Conservation (phyloP, 1,140 invertebrate genomes). For the Drosophila malerkotliana region DNA sequence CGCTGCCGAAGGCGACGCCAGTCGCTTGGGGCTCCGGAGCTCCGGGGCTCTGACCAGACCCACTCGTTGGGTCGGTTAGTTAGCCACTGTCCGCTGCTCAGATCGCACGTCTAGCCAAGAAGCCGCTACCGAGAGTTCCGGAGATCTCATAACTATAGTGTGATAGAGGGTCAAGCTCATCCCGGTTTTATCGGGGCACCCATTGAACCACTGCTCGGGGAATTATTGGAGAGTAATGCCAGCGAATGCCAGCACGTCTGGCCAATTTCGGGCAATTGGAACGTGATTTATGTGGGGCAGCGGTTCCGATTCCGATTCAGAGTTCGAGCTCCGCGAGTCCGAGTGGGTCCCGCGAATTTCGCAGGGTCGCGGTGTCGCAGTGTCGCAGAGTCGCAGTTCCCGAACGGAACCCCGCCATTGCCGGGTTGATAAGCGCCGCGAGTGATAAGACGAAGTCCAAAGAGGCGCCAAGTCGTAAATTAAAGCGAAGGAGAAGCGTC, state of each 20-base stretch:
- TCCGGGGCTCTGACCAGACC: conserved; percentile 24
- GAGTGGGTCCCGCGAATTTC: conserved; percentile 14
- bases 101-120: conserved; percentile 57
- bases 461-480: conserved; percentile 67
- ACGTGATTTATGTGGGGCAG: conserved; percentile 73
- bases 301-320: conserved; percentile 26
- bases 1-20: conserved; percentile 27
- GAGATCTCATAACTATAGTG: neutral
- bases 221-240: conserved; percentile 32
- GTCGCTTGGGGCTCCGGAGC: conserved; percentile 16
- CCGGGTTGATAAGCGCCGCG: conserved; percentile 45
- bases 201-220: conserved; percentile 24
- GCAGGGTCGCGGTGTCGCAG: neutral
- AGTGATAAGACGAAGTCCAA: conserved; percentile 50
- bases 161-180: conserved; percentile 3
- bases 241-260: conserved; percentile 69
- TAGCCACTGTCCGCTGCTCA: conserved; percentile 65
- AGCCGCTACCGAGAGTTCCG: conserved; percentile 9
- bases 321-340: conserved; percentile 22
- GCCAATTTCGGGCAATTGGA: conserved; percentile 59
- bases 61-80: conserved; percentile 59
- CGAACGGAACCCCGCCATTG: conserved; percentile 36
- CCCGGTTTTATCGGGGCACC: conserved; percentile 14
- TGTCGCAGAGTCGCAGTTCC: conserved; percentile 3
- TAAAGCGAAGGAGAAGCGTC: conserved; percentile 22